Evolutionary conservation across 1,140 invertebrate species (phyloP).

Genomic region (Branchinecta lynchi): DNA sequence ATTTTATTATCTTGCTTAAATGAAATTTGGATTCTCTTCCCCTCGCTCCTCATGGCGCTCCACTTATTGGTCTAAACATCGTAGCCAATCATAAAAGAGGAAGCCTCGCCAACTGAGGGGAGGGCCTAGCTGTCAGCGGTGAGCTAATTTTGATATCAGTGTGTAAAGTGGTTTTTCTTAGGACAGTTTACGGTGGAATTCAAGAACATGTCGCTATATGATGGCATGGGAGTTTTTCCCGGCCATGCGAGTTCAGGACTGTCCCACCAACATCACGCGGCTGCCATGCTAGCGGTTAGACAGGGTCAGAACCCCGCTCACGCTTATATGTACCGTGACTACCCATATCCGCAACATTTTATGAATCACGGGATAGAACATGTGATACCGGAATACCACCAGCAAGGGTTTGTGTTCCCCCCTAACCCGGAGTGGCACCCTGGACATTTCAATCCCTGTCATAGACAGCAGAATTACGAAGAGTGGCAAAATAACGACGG

Average conservation of each 20-base stretch:
- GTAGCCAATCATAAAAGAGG: not conserved
- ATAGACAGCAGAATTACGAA: not conserved
- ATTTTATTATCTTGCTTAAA: too few species aligned
- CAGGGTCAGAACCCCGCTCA: not conserved
- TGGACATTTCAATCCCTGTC: not conserved
- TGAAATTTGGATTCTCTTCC: too few species aligned
- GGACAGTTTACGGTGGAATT: not conserved
- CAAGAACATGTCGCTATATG: not conserved
- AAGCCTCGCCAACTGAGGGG: not conserved
- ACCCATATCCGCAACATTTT: not conserved
- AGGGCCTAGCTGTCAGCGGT: conserved; percentile 8
- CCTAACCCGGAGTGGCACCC: not conserved
- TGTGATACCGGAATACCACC: not conserved
- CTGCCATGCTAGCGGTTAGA: not conserved
- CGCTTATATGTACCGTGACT: not conserved
- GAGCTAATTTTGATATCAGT: conserved; percentile 3
- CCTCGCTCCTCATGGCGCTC: too few species aligned
- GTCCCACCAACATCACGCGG: not conserved
- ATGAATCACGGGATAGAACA: conserved; percentile 1
- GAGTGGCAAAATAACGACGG: not conserved
- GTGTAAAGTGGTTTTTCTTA: not conserved
- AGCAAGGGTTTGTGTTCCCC: not conserved
- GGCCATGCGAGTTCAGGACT: not conserved
- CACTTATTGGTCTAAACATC: not conserved
- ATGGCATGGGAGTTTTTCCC: not conserved